Conservation (phyloP, 2,113 vertebrate genomes). For the Zosterops hypoxanthus region DNA sequence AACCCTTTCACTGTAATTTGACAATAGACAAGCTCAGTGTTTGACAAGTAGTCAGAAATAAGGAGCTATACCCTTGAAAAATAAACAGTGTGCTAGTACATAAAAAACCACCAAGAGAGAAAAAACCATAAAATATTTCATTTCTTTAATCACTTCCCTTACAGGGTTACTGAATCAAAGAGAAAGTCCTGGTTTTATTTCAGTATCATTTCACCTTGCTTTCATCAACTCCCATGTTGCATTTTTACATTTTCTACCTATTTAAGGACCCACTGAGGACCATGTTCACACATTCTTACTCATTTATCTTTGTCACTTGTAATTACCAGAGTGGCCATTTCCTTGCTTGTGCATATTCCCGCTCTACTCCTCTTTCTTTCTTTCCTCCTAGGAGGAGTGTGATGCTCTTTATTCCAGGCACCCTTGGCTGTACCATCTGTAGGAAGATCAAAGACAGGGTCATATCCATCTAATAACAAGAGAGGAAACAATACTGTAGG, state of each 20-base stretch:
- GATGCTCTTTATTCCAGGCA: conserved; percentile 45
- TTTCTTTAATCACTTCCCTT: conserved; percentile 54
- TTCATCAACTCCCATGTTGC: conserved; percentile 28
- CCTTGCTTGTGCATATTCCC: conserved; percentile 7
- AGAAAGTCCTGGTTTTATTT: conserved; percentile 39
- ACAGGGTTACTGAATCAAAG: conserved; percentile 47
- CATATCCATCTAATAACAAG: conserved; percentile 63
- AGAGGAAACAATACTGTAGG: conserved; percentile 52
- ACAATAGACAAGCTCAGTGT: not conserved
- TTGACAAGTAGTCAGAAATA: conserved; percentile 24
- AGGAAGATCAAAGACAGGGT: conserved; percentile 66
- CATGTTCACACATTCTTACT: conserved; percentile 42
- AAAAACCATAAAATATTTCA: not conserved
- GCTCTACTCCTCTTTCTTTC: conserved; percentile 34
- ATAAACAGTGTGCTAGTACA: not conserved
- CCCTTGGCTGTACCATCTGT: conserved; percentile 46
- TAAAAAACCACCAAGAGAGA: not conserved
- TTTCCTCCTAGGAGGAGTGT: conserved; percentile 38
- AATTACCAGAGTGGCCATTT: conserved; percentile 53
- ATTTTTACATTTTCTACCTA: conserved; percentile 53
- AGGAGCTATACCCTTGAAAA: conserved; percentile 24
- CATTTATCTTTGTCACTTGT: conserved; percentile 71
- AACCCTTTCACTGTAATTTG: not conserved
- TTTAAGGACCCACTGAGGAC: conserved; percentile 57
- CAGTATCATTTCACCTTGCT: conserved; percentile 58